Base-by-base conservation (phyloP, 2,888 invertebrate species). In the Drosophila putrida region DNA sequence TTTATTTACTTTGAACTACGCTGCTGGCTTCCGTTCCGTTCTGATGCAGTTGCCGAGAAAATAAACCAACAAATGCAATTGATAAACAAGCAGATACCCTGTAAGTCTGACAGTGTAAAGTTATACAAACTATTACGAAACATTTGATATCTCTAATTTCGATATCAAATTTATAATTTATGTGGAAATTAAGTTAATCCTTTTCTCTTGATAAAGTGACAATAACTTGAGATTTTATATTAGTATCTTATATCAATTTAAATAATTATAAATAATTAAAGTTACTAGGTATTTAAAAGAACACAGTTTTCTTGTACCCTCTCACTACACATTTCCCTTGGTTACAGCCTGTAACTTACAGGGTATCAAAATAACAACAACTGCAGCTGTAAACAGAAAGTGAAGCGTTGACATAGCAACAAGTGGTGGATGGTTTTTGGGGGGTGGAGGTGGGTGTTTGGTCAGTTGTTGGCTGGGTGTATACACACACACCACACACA, bases 371-470 rank as follows among this genome's bases (percentile, higher is more conserved):
- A 43, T 38, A n/a, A 39, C 38, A 67, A 63, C 35, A 72, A 47
- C 35, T 54, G 33, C 28, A 31, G 53, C 38, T 50, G 35, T 66
- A 75, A 71, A 76, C 64, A 75, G 41, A 57, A 57, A 59, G 62
- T 62, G 50, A 47, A 28, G 61, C 74, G 87, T 84, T 89, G 88
- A 72, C 85, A 89, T 89, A 76, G 85, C 89, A 85, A 85, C 85
- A 89, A 89, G 85, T 85, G 80, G 71, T 65, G 76, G 54, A 49
- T 54, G 60, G 62, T 13, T 13, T 31, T 15, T n/a, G n/a, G n/a
- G n/a, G 47, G 38, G 28, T 0, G 31, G 11, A n/a, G 39, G 15
- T 8, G 11, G 43, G 8, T 15, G 20, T 10, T 20, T 11, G 31
- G 53, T 31, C 15, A 54, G 47, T 25, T 38, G 55, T 51, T 70